Percentiles rank a stretch among this genome's conserved stretches.
These are phyloP conservation scores for Aramus guarauna DNA, from an alignment of 2,113 vertebrate species.

Conservation along the genomic window DNA sequence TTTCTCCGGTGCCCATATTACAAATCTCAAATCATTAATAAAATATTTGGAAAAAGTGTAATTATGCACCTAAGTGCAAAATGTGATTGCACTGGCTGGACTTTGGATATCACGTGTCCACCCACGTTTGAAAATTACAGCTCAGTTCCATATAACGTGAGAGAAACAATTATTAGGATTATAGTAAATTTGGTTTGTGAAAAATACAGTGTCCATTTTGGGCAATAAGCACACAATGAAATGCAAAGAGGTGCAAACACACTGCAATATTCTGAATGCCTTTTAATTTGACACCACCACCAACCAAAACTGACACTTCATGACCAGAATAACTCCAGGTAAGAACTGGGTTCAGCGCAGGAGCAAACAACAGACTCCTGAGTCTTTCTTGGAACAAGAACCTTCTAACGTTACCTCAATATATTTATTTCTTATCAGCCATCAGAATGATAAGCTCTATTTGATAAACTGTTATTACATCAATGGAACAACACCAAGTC, in stretches of 20 bases:
- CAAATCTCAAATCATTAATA: not conserved
- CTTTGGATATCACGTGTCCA: not conserved
- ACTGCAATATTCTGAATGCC: not conserved
- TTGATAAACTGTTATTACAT: not conserved
- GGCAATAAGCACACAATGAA: not conserved
- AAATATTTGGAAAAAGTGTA: not conserved
- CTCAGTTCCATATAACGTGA: not conserved
- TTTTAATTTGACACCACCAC: not conserved
- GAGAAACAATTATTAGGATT: not conserved
- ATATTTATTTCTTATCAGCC: not conserved
- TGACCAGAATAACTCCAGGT: not conserved
- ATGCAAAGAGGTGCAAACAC: not conserved
- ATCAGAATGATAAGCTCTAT: not conserved
- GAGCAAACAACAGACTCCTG: not conserved
- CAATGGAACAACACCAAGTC: not conserved
- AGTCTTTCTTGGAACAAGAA: not conserved
- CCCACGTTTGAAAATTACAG: not conserved
- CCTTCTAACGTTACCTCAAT: not conserved
- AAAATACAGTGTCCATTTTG: not conserved
- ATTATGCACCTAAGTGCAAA: not conserved
- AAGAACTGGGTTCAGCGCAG: not conserved
- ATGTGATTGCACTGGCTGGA: not conserved
- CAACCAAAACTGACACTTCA: not conserved
- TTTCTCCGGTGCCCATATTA: not conserved
- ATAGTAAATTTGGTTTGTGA: not conserved